Conservation (phyloP, 2,113 vertebrate species). For the Alectura lathami region DNA sequence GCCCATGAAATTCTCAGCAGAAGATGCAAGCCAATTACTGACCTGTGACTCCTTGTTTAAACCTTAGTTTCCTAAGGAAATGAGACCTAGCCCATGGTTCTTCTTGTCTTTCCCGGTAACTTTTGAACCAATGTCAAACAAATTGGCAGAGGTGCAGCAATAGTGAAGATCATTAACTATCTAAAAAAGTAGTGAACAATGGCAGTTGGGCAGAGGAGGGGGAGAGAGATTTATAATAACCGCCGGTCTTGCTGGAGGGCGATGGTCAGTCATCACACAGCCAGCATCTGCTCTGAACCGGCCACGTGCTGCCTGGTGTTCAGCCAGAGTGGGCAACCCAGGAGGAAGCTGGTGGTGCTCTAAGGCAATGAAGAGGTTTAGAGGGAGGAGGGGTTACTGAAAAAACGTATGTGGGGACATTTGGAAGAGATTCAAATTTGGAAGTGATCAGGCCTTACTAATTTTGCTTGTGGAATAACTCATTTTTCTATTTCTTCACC, state of each 20-base stretch:
- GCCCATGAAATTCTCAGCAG: background rate
- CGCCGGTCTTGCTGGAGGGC: background rate
- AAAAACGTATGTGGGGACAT: background rate
- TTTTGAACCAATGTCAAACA: background rate
- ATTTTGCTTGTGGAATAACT: background rate
- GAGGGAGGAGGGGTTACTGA: background rate
- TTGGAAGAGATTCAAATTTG: background rate
- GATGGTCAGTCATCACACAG: background rate
- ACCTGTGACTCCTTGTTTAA: background rate
- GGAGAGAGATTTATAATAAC: background rate
- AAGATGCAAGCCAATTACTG: background rate
- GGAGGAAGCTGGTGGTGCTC: background rate
- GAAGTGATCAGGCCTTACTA: background rate
- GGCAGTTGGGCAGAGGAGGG: background rate
- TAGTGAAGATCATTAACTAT: background rate
- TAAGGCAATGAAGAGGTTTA: background rate
- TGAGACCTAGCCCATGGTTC: background rate
- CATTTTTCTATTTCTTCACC: background rate
- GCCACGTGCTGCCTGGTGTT: background rate
- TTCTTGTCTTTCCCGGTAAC: background rate
- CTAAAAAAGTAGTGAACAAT: background rate
- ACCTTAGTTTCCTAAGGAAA: background rate
- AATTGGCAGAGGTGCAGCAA: background rate
- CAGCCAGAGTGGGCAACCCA: background rate
- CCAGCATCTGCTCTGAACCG: background rate